Base-by-base conservation (phyloP, 2,797 vertebrate species). In the Fundulus diaphanus region DNA sequence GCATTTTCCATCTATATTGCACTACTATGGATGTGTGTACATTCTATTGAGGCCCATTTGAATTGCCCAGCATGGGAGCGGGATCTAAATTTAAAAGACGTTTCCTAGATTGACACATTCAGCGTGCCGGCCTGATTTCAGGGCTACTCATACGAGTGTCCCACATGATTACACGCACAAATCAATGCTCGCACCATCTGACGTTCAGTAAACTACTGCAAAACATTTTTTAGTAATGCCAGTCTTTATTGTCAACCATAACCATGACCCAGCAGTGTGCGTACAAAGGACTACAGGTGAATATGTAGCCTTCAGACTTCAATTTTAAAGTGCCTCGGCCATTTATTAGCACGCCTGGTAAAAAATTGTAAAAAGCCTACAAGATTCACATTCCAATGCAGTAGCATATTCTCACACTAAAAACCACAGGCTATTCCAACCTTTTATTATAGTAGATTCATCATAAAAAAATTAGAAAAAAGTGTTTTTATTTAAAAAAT, bases 21-120 rank as follows among this genome's bases (percentile, higher is more conserved):
- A 24, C 59, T 46, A 27, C 61, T 77, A 65, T 67, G 69, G 48
- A 44, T 59, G 65, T 65, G 68, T 79, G 54, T 66, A 49, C 76
- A 56, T 84, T 84, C 59, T 71, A 82, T 81, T 84, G 86, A 84
- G 74, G 65, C 71, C 42, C 2, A 27, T 69, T 70, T 86, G 84
- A 87, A 89, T 85, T 78, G 68, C 86, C 57, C 84, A 69, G 74
- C 61, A 16, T 87, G 86, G 76, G 77, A 37, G 67, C 0, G 4
- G 27, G 31, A 83, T 84, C 69, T 65, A 73, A 85, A 75, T 82
- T 78, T 71, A 68, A 82, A 84, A 75, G 27, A 42, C 48, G 74
- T 86, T 83, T 74, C 56, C 63, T 20, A 48, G 46, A 85, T 66
- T 71, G 78, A 72, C 61, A 46, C 61, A 65, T 76, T 86, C 31